These are phyloP conservation scores for Pelmatolapia mariae DNA, from an alignment of 2,113 vertebrate species.

Conservation along the genomic window DNA sequence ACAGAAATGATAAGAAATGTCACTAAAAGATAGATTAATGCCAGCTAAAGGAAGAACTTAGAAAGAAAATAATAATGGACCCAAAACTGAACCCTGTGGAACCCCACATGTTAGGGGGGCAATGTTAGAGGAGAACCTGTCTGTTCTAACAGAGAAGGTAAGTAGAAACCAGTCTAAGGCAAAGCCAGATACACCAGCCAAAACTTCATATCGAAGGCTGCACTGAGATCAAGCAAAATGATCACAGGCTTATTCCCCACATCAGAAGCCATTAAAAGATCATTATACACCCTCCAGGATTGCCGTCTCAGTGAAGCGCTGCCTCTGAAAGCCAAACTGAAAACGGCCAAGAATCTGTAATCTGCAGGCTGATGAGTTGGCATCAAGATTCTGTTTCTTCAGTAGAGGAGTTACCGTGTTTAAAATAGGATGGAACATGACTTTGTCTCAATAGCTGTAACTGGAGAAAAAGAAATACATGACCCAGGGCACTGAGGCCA, in stretches of 20 bases:
- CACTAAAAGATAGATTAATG: neutral
- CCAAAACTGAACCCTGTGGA: neutral
- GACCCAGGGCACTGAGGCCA: neutral
- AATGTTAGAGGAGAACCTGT: neutral
- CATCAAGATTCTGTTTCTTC: neutral
- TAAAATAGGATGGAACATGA: rapidly evolving
- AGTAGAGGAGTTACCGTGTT: neutral
- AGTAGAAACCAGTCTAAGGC: neutral
- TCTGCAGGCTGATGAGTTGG: neutral
- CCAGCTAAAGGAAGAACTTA: neutral
- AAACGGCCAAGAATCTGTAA: neutral
- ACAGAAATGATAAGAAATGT: neutral
- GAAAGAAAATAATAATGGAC: neutral
- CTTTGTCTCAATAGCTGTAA: neutral
- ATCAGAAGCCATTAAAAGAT: neutral
- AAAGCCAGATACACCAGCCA: neutral
- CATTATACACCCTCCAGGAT: neutral
- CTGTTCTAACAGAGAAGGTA: neutral
- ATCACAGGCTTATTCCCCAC: neutral
- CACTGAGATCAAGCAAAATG: neutral
- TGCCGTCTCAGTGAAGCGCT: neutral
- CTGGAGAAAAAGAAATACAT: neutral
- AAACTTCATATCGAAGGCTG: neutral
- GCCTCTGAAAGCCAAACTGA: neutral
- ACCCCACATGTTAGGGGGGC: neutral